These are phyloP conservation scores for Matsumyia berberina DNA, from an alignment of 2,888 invertebrate species.

Conservation along the genomic window DNA sequence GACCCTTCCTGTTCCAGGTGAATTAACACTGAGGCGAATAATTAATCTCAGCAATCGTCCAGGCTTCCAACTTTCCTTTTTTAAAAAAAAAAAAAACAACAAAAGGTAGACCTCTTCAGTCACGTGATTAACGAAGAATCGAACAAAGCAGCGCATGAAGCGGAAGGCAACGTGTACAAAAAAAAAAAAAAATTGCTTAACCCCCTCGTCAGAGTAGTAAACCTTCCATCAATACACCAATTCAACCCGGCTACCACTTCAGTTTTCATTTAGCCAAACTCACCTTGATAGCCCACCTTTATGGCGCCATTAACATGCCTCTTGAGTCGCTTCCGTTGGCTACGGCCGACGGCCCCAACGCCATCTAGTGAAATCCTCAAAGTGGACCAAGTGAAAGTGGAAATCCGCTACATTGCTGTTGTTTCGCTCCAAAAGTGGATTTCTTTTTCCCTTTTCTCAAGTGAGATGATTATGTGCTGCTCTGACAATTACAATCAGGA, in stretches of 20 bases:
- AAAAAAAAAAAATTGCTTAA: slow-evolving; percentile 16
- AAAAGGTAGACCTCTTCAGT: slow-evolving; percentile 21
- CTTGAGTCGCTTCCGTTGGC: slow-evolving; percentile 38
- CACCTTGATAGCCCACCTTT: slow-evolving; percentile 45
- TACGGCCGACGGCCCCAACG: slow-evolving; percentile 11
- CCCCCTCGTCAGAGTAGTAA: slow-evolving; percentile 52
- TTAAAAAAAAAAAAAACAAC: too few species aligned
- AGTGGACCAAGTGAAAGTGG: slow-evolving; percentile 55
- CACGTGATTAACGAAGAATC: slow-evolving; percentile 47
- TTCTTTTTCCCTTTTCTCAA: slow-evolving; percentile 5
- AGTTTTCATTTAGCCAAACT: slow-evolving; percentile 56
- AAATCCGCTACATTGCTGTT: slow-evolving; percentile 26
- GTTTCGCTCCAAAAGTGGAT: slow-evolving; percentile 5
- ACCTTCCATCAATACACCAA: slow-evolving; percentile 47
- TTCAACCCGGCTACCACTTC: slow-evolving; percentile 39
- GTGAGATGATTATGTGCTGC: slow-evolving; percentile 52
- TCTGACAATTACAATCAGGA: slow-evolving; percentile 49
- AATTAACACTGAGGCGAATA: slow-evolving; percentile 63
- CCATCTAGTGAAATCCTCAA: slow-evolving; percentile 19
- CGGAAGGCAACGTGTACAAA: slow-evolving; percentile 26
- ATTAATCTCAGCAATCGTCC: slow-evolving; percentile 41
- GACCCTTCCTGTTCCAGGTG: slow-evolving; percentile 54
- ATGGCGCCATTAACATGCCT: slow-evolving; percentile 52
- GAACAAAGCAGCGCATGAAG: slow-evolving; percentile 32
- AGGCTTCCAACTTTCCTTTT: neutral